Evolutionary conservation across 2,888 invertebrate species (phyloP), one percentile per base, ranked within the genome.

Genomic region (Emmelina monodactyla): DNA sequence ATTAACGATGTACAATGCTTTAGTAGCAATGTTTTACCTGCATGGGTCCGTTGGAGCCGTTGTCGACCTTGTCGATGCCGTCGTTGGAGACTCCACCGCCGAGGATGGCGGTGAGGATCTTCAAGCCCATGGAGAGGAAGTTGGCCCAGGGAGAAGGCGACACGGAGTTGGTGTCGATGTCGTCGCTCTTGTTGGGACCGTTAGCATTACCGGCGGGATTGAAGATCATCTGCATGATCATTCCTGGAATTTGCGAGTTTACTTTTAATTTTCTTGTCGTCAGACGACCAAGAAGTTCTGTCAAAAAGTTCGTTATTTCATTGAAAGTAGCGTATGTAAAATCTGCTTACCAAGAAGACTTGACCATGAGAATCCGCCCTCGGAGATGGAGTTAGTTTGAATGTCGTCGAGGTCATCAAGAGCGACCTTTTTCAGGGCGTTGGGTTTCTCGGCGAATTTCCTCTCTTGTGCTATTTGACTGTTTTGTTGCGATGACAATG

Each of bases 21-120:
- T 12, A 14, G n/a, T 29, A 16, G 33, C 34, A 34, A 35, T n/a
- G 39, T 34, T 40, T 60, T 85, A 93, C 93, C 91, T 92, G 93
- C 89, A 93, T 90, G 40, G 93, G 92, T n/a, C n/a, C n/a, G 12
- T 89, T 88, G 43, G 88, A 88, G 55, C 89, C 91, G 62, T 92
- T 91, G 73, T 94, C 94, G 38, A 93, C 91, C 73, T 94, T 94
- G 67, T 94, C 94, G 65, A 93, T 92, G 38, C 91, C 91, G 58
- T 92, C 92, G 51, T 85, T 85, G 31, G 86, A 85, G 22, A 85
- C 87, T 22, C 88, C 88, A 39, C 91, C 91, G 33, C 92, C 91
- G 37, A 94, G 81, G 48, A 94, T 82, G 22, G 92, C 91, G 16
- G 92, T 90, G 43, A 94, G 82, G 54, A 94, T 89, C 70, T 92